These are phyloP conservation scores for Cremastobaeus sp. DNA, from an alignment of 2,888 invertebrate genomes.

Conservation along the genomic window DNA sequence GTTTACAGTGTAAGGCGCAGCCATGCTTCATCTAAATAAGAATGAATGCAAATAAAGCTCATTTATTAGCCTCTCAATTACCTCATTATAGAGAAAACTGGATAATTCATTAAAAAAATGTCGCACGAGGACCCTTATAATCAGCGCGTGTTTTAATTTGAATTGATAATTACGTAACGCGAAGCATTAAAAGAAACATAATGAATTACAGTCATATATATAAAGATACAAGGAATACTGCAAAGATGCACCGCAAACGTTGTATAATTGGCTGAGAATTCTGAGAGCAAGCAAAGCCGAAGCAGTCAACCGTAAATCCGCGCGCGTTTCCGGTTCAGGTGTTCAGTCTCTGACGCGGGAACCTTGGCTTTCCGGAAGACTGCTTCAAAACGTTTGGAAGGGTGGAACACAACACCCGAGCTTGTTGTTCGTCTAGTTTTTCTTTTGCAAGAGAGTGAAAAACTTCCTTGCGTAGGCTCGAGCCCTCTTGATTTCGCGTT, in stretches of 20 bases:
- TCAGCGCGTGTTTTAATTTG: slow-evolving; percentile 16
- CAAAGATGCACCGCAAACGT: slow-evolving; percentile 67
- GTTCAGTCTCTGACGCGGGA: slow-evolving; percentile 67
- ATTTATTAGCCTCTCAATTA: neutral
- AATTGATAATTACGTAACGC: slow-evolving; percentile 46
- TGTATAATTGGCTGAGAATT: slow-evolving; percentile 73
- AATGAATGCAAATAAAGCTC: too few species aligned
- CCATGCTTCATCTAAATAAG: too few species aligned
- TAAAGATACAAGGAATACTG: slow-evolving; percentile 53
- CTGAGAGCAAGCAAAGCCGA: slow-evolving; percentile 69
- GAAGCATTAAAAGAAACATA: slow-evolving; percentile 45
- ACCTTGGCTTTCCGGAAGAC: slow-evolving; percentile 63
- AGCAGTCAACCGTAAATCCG: slow-evolving; percentile 70
- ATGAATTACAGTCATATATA: slow-evolving; percentile 43
- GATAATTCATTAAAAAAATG: neutral
- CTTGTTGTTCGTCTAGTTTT: slow-evolving; percentile 34
- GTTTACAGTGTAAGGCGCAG: too few species aligned
- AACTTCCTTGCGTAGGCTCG: neutral
- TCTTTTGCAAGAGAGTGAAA: slow-evolving; percentile 13
- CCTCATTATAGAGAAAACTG: neutral
- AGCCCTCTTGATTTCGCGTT: slow-evolving; percentile 22
- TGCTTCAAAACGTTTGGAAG: slow-evolving; percentile 65
- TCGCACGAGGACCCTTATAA: neutral
- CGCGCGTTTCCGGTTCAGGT: slow-evolving; percentile 71
- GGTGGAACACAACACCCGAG: slow-evolving; percentile 54